Conservation (phyloP, 1,140 invertebrate species). For the Atta texana region DNA sequence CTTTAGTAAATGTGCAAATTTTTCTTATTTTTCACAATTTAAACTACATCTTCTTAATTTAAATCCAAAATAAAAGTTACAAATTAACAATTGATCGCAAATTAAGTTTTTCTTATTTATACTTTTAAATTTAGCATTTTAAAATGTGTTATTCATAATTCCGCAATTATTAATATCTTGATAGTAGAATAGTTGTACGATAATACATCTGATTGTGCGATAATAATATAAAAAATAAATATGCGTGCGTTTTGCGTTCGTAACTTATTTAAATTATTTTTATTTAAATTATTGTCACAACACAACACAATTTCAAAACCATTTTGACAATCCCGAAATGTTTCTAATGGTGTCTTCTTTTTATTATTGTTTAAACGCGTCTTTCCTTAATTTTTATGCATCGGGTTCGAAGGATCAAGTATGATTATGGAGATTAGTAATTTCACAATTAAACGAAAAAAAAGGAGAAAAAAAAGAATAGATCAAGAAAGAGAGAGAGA, state of each 20-base stretch:
- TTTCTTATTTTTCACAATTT: background rate
- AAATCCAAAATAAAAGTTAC: background rate
- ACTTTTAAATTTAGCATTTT: background rate
- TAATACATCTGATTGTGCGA: background rate
- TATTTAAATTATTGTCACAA: background rate
- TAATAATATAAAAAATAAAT: background rate
- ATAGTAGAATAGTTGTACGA: background rate
- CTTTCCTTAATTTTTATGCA: slow-evolving; percentile 56
- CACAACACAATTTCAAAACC: background rate
- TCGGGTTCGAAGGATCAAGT: slow-evolving; percentile 80
- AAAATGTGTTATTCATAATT: background rate
- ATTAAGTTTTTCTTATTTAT: background rate
- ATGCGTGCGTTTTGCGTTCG: background rate
- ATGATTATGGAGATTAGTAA: slow-evolving; percentile 75
- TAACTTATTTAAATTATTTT: background rate
- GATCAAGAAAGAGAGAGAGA: background rate
- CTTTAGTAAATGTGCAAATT: background rate
- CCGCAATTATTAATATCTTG: background rate
- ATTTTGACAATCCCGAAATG: background rate
- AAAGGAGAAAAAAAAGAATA: background rate
- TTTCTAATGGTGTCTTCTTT: background rate
- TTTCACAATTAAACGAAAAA: slow-evolving; percentile 52
- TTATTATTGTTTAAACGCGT: background rate
- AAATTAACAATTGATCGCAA: background rate
- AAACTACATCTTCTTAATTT: background rate